Percentiles rank a stretch among this genome's conserved stretches.
Conservation (phyloP, 2,797 vertebrate species). For the Propithecus deckenii region DNA sequence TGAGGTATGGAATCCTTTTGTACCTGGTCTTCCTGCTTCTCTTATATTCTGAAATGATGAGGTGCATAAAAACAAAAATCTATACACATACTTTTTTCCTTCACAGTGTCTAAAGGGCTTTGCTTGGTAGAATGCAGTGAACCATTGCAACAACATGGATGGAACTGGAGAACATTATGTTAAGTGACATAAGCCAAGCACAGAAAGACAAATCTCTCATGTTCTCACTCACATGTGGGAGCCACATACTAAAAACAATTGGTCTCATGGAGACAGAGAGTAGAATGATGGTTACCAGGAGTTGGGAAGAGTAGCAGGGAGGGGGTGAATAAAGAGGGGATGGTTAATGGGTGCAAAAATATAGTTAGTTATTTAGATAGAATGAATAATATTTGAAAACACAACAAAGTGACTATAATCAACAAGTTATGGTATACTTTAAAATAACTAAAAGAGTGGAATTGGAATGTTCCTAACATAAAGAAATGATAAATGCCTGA, state of each 20-base stretch:
- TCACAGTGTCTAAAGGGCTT: background rate
- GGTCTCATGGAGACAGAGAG: background rate
- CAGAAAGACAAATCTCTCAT: background rate
- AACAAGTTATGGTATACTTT: background rate
- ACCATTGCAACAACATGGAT: background rate
- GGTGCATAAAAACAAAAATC: background rate
- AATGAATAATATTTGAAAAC: background rate
- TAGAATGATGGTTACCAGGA: background rate
- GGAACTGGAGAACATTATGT: background rate
- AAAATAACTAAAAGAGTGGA: background rate
- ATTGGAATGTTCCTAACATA: background rate
- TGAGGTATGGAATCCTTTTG: background rate
- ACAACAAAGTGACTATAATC: background rate
- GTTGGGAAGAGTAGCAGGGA: background rate
- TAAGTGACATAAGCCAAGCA: background rate
- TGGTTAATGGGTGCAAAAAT: background rate
- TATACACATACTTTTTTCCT: background rate
- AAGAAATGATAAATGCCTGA: background rate
- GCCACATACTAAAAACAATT: background rate
- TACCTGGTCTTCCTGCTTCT: background rate
- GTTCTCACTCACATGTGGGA: background rate
- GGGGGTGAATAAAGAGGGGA: background rate
- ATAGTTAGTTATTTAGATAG: background rate
- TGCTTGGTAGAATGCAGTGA: background rate
- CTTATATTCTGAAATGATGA: background rate